Conservation (phyloP, 2,797 vertebrate species). For the Diplodus sargus region DNA sequence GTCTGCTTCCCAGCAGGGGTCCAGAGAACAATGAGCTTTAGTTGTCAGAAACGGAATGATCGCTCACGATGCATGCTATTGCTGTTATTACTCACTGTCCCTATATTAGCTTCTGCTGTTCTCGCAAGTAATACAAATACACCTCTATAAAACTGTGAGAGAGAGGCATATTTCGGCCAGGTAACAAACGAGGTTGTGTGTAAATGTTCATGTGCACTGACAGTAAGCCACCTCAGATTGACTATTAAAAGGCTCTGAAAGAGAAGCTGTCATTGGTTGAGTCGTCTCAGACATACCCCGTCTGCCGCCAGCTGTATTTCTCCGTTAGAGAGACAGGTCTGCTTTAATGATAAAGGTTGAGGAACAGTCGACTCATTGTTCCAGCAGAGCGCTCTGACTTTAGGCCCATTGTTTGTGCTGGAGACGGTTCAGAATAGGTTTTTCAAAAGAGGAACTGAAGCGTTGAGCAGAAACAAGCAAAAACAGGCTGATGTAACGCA, state of each 20-base stretch:
- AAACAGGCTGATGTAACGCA: slow-evolving; percentile 30
- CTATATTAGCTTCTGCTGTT: slow-evolving; percentile 44
- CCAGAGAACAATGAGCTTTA: slow-evolving; percentile 42
- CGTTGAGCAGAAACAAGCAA: slow-evolving; percentile 28
- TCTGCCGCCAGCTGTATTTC: slow-evolving; percentile 70
- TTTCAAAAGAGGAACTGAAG: slow-evolving; percentile 16
- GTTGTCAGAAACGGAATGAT: slow-evolving; percentile 34
- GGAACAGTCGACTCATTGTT: slow-evolving; percentile 83
- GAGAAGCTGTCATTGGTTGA: slow-evolving; percentile 67
- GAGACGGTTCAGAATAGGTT: slow-evolving; percentile 42
- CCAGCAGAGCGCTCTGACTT: slow-evolving; percentile 57
- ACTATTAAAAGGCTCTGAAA: slow-evolving; percentile 56
- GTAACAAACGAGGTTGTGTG: slow-evolving; percentile 28
- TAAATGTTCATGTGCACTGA: slow-evolving; percentile 51
- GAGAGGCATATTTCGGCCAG: slow-evolving; percentile 41
- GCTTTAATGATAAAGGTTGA: slow-evolving; percentile 67
- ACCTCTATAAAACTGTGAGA: slow-evolving; percentile 33
- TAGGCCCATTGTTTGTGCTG: slow-evolving; percentile 67
- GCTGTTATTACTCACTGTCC: slow-evolving; percentile 27
- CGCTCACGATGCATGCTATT: slow-evolving; percentile 17
- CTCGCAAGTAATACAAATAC: slow-evolving; percentile 44
- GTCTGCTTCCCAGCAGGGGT: slow-evolving; percentile 21
- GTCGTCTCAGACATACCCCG: slow-evolving; percentile 63
- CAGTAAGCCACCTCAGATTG: slow-evolving; percentile 50
- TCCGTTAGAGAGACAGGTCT: slow-evolving; percentile 62